Base-by-base conservation (phyloP, 2,797 vertebrate species). In the Enteromius radiatus region DNA sequence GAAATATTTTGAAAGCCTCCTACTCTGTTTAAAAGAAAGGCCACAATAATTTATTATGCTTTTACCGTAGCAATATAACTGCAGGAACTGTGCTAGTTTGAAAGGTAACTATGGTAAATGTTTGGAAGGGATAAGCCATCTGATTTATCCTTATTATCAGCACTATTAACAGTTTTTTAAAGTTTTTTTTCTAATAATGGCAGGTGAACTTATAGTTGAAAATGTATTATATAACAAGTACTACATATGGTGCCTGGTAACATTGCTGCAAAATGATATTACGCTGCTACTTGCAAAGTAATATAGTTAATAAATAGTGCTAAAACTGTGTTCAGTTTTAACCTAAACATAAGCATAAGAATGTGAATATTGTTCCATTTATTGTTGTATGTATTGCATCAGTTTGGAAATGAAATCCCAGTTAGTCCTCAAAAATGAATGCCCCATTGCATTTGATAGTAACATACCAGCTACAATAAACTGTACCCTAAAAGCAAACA, bases 71-170 rank as follows among this genome's bases (percentile, higher is more conserved):
- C 31, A n/a, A 38, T 74, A 23, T 74, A 74, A 38, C 21, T 38
- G 31, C 71, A 74, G 49, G 49, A 75, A 56, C 28, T 54, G 19
- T 73, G 59, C 59, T 63, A 63, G 59, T 63, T 63, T 63, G 59
- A 31, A 14, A 17, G 5, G 14, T 31, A 63, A 8, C 59, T 63
- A 63, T 56, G 26, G 9, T 70, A 5, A 70, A 47, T 70, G 68
- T 47, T 47, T 70, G 43, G 41, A 70, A 70, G 12, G 31, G 33
- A 23, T 56, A 65, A 11, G 17, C 31, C 28, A 36, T 33, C 56
- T 26, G 23, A 59, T 11, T 12, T 0, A 52, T 73, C 2, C 10
- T 73, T 33, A 33, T 73, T 52, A 52, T 47, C 5, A 73, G 17
- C 26, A 33, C n/a, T n/a, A n/a, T n/a, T n/a, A n/a, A n/a, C n/a